Conservation (phyloP, 2,797 vertebrate species). For the Limosa lapponica region DNA sequence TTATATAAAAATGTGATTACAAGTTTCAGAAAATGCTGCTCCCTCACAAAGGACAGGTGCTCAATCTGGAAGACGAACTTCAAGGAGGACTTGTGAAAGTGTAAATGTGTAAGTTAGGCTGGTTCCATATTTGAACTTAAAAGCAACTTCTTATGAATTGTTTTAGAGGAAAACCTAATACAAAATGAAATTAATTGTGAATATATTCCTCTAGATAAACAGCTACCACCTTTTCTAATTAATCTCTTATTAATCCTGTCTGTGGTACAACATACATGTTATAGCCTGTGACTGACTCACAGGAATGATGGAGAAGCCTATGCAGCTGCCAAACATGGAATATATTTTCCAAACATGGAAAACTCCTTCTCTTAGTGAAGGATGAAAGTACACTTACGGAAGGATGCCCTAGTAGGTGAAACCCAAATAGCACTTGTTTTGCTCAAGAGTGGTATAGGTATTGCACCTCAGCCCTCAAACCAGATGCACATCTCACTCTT, state of each 20-base stretch:
- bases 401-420: neutral
- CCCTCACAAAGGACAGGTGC: neutral
- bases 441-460: neutral
- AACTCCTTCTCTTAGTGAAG: neutral
- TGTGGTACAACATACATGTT: neutral
- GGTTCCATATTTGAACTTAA: neutral
- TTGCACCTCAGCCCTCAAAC: neutral
- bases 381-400: neutral
- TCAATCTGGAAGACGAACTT: neutral
- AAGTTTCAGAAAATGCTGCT: neutral
- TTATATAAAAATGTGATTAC: neutral
- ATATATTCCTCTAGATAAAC: neutral
- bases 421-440: neutral
- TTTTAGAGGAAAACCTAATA: neutral
- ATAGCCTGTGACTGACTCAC: neutral
- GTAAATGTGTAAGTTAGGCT: neutral
- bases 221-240: neutral
- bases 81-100: neutral
- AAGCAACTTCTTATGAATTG: neutral
- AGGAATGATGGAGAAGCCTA: neutral
- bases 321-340: neutral
- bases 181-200: neutral
- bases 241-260: neutral
- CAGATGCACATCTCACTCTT: neutral
- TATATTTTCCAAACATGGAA: neutral